Conservation (phyloP, 2,888 invertebrate genomes). For the Aspidiotus rigidus region DNA sequence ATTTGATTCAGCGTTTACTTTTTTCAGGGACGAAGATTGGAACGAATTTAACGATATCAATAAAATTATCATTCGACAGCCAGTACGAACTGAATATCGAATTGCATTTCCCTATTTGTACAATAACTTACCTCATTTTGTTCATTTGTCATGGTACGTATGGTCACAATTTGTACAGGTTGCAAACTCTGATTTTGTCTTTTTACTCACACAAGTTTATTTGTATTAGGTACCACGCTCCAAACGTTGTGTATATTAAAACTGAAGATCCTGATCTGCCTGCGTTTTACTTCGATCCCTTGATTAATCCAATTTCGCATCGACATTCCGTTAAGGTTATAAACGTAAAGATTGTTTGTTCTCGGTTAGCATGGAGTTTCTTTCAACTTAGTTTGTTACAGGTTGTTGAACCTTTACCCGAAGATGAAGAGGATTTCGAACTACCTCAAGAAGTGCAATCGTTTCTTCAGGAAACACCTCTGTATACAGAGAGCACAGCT, state of each 20-base stretch:
- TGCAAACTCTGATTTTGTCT: not conserved
- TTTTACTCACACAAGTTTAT: not conserved
- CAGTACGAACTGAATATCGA: slow-evolving; percentile 95
- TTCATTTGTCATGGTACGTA: slow-evolving; percentile 92
- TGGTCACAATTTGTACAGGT: not conserved
- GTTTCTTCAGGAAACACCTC: slow-evolving; percentile 84
- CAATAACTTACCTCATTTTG: slow-evolving; percentile 97
- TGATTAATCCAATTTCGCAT: slow-evolving; percentile 98
- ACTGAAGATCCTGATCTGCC: slow-evolving; percentile 99
- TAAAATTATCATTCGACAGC: slow-evolving; percentile 98
- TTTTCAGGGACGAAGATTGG: slow-evolving; percentile 93
- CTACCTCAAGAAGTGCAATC: slow-evolving; percentile 84
- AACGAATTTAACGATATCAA: slow-evolving; percentile 99
- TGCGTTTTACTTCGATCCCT: slow-evolving; percentile 98
- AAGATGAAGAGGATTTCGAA: slow-evolving; percentile 89
- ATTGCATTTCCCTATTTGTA: slow-evolving; percentile 99
- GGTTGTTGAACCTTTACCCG: slow-evolving; percentile 74
- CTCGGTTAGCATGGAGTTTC: not conserved
- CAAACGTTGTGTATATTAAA: slow-evolving; percentile 98
- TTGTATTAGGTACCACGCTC: slow-evolving; percentile 83
- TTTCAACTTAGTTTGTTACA: slow-evolving; percentile 39
- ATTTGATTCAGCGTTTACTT: not conserved
- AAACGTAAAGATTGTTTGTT: not conserved
- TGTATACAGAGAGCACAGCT: slow-evolving; percentile 97
- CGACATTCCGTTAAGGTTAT: slow-evolving; percentile 70